phyloP scores from a whole-genome alignment of 2,113 vertebrate genomes.

The Callaeas wilsoni region DNA sequence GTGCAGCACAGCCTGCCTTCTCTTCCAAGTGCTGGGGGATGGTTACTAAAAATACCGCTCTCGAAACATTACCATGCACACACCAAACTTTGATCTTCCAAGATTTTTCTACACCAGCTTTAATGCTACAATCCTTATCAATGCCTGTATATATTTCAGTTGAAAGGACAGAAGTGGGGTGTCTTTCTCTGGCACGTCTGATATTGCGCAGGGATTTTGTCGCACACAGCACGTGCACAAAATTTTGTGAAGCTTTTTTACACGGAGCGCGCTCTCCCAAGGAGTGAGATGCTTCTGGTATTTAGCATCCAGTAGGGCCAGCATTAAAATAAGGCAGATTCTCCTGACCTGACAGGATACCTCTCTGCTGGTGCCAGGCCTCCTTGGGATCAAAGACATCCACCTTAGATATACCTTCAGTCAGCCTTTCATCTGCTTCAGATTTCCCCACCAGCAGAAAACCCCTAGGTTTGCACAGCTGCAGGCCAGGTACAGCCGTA shows the following conservation, averaged over 20 bases:
- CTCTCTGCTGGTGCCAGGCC: background rate
- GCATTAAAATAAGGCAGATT: background rate
- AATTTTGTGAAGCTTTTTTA: background rate
- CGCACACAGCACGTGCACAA: no score
- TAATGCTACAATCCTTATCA: background rate
- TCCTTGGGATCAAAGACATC: background rate
- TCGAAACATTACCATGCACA: background rate
- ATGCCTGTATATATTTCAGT: background rate
- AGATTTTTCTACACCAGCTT: background rate
- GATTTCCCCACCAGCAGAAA: background rate
- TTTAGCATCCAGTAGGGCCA: background rate
- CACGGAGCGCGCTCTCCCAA: fast-evolving
- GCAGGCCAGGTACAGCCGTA: constrained; percentile 25
- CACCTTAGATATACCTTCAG: background rate
- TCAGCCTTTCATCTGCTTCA: background rate
- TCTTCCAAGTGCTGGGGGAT: background rate
- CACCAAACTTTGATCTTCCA: constrained; percentile 46
- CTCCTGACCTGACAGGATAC: background rate
- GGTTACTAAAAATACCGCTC: constrained; percentile 18
- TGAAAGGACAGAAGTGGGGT: background rate
- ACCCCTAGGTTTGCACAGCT: constrained; percentile 2
- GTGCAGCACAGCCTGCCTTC: constrained; percentile 31
- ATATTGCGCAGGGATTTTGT: background rate
- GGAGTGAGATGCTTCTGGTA: background rate
- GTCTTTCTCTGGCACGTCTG: background rate